Evolutionary conservation across 2,113 vertebrate genomes (phyloP).

Genomic region (Solea solea): DNA sequence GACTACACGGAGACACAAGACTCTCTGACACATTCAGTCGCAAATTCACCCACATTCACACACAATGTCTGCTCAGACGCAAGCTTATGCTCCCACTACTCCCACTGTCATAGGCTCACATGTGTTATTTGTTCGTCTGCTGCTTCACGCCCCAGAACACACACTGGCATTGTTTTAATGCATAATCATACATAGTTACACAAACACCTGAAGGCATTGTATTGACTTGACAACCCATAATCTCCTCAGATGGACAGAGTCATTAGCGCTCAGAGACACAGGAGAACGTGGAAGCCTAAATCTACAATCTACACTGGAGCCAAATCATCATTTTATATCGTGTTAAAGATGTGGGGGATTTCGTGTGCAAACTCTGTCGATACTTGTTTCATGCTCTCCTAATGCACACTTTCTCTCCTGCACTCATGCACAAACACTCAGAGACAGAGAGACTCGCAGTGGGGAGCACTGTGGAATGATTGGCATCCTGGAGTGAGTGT

Average conservation of each 20-base stretch:
- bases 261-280: conserved; percentile 48
- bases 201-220: conserved; percentile 56
- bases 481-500: conserved; percentile 68
- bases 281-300: conserved; percentile 17
- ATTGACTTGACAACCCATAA: conserved; percentile 46
- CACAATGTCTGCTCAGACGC: neutral
- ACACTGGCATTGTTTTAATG: conserved; percentile 42
- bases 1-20: neutral
- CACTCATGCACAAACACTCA: conserved; percentile 11
- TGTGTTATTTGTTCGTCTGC: conserved; percentile 66
- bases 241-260: conserved; percentile 51
- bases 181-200: conserved; percentile 37
- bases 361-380: conserved; percentile 13
- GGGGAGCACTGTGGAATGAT: conserved; percentile 57
- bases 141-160: conserved; percentile 19
- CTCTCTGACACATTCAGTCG: conserved; percentile 9
- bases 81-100: too few relatives aligned
- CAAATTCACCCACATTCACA: conserved; percentile 4
- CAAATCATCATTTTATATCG: conserved; percentile 21
- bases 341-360: conserved; percentile 24
- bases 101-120: conserved; percentile 36
- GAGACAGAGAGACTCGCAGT: conserved; percentile 17
- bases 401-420: neutral
- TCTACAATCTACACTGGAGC: conserved; percentile 1
- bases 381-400: conserved; percentile 37